Percentiles rank a stretch among this genome's conserved stretches.
Evolutionary conservation across 2,888 invertebrate species (phyloP).

Genomic region (Corbicula japonica): DNA sequence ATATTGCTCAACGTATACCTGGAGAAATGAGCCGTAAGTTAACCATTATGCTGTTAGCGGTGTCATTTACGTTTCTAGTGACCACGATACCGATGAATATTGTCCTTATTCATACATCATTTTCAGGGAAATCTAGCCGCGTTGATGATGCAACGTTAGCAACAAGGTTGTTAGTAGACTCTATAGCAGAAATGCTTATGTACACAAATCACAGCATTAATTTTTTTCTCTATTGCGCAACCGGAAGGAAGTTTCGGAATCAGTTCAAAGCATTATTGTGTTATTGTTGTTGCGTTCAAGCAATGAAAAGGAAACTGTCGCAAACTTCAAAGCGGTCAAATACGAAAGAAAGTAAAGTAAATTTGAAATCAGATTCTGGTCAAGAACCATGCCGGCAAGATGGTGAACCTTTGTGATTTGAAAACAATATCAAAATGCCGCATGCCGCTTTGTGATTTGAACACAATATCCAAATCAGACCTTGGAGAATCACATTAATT

Average conservation of each 20-base stretch:
- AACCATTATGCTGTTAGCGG: constrained; percentile 83
- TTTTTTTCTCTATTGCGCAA: constrained; percentile 82
- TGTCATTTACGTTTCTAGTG: constrained; percentile 83
- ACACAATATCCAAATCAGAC: neutral
- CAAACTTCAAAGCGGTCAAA: neutral
- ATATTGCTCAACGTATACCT: neutral
- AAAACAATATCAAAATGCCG: neutral
- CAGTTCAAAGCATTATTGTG: constrained; percentile 67
- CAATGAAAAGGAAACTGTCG: neutral
- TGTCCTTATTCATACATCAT: constrained; percentile 71
- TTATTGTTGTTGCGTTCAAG: constrained; percentile 1
- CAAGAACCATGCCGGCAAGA: neutral
- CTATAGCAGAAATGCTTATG: constrained; percentile 82
- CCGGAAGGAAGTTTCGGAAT: constrained; percentile 78
- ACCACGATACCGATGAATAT: constrained; percentile 83
- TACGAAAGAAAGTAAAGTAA: neutral
- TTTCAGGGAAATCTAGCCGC: constrained; percentile 44
- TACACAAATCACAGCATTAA: constrained; percentile 84
- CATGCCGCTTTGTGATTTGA: neutral
- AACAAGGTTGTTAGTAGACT: constrained; percentile 72
- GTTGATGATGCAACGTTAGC: constrained; percentile 56
- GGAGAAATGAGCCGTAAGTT: constrained; percentile 72
- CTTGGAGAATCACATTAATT: too few relatives aligned
- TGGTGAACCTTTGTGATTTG: neutral
- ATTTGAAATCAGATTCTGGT: too few relatives aligned